A percentile compares a stretch with the other conserved stretches of the same genome.
Evolutionary conservation across 2,113 vertebrate species (phyloP).

Genomic region (Oostethus manadensis): DNA sequence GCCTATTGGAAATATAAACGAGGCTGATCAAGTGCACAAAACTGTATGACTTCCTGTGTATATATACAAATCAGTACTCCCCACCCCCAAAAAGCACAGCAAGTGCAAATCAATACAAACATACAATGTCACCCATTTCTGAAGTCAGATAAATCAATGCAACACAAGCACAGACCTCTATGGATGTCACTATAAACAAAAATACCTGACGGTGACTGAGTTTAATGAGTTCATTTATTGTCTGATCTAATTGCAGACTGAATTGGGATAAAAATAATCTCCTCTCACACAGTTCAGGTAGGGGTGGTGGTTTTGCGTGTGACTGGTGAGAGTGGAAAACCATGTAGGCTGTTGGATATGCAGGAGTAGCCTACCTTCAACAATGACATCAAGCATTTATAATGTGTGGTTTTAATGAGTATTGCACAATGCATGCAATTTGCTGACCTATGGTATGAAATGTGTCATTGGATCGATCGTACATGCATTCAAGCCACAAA

Average conservation of each 20-base stretch:
- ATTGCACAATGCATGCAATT: slow-evolving; percentile 72
- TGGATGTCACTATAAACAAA: slow-evolving; percentile 12
- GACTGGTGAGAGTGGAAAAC: not conserved
- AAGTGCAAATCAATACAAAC: slow-evolving; percentile 63
- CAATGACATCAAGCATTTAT: slow-evolving; percentile 43
- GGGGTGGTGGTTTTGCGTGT: too few relatives aligned
- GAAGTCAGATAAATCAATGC: slow-evolving; percentile 49
- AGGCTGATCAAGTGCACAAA: too few relatives aligned
- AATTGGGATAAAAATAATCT: not conserved
- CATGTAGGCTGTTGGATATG: not conserved
- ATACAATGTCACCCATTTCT: slow-evolving; percentile 49
- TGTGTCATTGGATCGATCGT: slow-evolving; percentile 16
- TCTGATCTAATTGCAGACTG: not conserved
- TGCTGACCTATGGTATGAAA: slow-evolving; percentile 66
- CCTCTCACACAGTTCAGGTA: not conserved
- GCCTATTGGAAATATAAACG: too few relatives aligned
- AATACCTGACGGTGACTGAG: not conserved
- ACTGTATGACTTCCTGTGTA: slow-evolving; percentile 12
- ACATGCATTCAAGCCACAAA: slow-evolving; percentile 14
- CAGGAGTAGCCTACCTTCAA: slow-evolving; percentile 9
- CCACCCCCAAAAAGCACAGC: slow-evolving; percentile 29
- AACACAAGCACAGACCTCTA: slow-evolving; percentile 33
- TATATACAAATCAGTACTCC: slow-evolving; percentile 18
- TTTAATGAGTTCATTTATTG: not conserved
- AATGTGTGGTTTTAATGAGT: slow-evolving; percentile 51